Percentiles rank a stretch among this genome's conserved stretches.
phyloP scores from a whole-genome alignment of 1,140 invertebrate genomes.

The Linepithema humile region DNA sequence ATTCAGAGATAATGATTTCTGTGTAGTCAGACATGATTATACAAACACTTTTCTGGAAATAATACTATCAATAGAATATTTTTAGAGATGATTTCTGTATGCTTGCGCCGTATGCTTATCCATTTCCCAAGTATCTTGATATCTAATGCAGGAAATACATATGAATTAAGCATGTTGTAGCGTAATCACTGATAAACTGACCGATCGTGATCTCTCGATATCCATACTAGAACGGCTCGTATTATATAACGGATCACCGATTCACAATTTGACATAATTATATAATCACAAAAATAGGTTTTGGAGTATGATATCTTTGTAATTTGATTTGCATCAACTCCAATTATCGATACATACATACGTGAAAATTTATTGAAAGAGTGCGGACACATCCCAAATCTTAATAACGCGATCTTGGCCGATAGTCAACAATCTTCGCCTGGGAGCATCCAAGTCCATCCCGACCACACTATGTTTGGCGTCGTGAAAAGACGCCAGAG shows the following conservation, averaged over 20 bases:
- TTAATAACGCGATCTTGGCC: conserved; percentile 98
- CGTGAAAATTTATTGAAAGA: conserved; percentile 83
- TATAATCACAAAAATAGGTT: conserved; percentile 75
- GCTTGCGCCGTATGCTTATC: background rate
- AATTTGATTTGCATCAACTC: conserved; percentile 66
- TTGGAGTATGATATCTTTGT: conserved; percentile 57
- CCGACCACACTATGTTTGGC: conserved; percentile 95
- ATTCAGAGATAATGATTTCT: background rate
- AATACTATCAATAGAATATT: background rate
- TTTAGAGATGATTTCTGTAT: background rate
- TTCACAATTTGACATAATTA: conserved; percentile 56
- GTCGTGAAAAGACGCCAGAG: conserved; percentile 97
- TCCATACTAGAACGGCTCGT: background rate
- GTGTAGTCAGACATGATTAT: background rate
- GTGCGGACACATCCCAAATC: conserved; percentile 91
- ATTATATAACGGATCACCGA: conserved; percentile 52
- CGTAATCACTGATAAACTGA: conserved; percentile 27
- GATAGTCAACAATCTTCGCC: conserved; percentile 94
- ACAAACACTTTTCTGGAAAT: background rate
- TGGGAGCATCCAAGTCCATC: conserved; percentile 95
- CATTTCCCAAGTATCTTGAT: background rate
- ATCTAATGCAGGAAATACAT: background rate
- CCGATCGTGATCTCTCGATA: background rate
- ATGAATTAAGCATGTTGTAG: conserved; percentile 32
- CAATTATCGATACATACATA: conserved; percentile 50